Conservation (phyloP, 2,113 vertebrate genomes). For the Leucoraja erinaceus region DNA sequence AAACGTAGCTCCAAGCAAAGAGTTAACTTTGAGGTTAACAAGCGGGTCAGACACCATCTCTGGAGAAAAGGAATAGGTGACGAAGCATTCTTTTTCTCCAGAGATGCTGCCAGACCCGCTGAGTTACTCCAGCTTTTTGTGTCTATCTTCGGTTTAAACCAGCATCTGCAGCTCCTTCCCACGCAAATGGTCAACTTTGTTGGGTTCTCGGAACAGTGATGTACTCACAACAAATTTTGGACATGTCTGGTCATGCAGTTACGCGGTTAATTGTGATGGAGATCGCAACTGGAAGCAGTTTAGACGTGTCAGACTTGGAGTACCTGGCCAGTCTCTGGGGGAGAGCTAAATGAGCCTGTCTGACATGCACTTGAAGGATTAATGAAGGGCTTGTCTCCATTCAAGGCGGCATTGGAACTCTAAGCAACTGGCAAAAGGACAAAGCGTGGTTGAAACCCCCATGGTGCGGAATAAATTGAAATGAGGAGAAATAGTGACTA, state of each 20-base stretch:
- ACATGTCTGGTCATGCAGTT: neutral
- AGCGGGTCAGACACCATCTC: too few relatives aligned
- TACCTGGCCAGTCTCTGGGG: neutral
- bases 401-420: neutral
- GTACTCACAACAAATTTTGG: neutral
- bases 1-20: neutral
- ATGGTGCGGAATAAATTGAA: neutral
- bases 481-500: constrained; percentile 1
- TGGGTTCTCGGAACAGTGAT: neutral
- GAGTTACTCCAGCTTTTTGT: too few relatives aligned
- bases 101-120: too few relatives aligned
- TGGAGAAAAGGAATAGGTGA: too few relatives aligned
- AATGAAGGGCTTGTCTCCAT: neutral
- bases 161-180: too few relatives aligned
- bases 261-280: neutral
- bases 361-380: neutral
- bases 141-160: too few relatives aligned
- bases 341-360: neutral
- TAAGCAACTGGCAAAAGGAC: neutral
- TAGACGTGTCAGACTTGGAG: neutral
- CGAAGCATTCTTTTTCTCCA: too few relatives aligned
- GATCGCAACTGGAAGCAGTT: neutral
- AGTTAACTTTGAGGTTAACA: neutral
- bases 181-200: neutral
- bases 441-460: neutral